Base-by-base conservation (phyloP, 1,140 invertebrate genomes). In the Drosophila jambulina region DNA sequence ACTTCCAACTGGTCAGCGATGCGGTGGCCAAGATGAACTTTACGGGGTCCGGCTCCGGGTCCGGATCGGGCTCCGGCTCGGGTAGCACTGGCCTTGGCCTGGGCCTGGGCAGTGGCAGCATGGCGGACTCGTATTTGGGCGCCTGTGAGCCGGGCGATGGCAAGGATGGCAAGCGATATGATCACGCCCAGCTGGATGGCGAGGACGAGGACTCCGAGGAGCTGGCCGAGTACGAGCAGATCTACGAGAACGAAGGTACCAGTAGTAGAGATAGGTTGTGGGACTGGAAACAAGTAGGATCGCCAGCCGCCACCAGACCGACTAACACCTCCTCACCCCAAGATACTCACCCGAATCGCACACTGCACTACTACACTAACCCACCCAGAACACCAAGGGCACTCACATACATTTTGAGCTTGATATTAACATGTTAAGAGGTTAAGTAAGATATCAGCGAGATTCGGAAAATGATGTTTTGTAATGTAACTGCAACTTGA, bases 1-100 rank as follows among this genome's bases (percentile, higher is more conserved):
- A 97, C 92, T 98, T 96, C 93, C 96, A 96, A 25, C 95, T 97
- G 88, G 97, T 98, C 17, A 97, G 97, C 72, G 97, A 98, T 91
- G 97, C 97, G 2, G 86, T 95, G 81, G 95, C 95, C 40, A 94
- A 96, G 81, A 96, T 97, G 95, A 96, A 95, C 82, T 94, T 97
- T 71, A 94, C 93, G 38, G 88, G 92, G 19, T 74, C 70, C 0
- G 70, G 70, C 3, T 74, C 70, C 12, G 70, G 70, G 2, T 74
- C 70, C 0, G 70, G 70, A 0, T 74, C 70, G 0, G 70, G 70
- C 4, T 74, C 70, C 1, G 70, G 70, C 1, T 74, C 70, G 8
- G 70, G 69, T 0, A 72, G 69, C 53, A 72, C 69, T n/a, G 67
- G 69, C 21, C 27, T 71, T 0, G 69, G 70, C 10, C 54, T 74